Evolutionary conservation across 2,888 invertebrate genomes (phyloP).

Genomic region (Gasteruption jaculator): DNA sequence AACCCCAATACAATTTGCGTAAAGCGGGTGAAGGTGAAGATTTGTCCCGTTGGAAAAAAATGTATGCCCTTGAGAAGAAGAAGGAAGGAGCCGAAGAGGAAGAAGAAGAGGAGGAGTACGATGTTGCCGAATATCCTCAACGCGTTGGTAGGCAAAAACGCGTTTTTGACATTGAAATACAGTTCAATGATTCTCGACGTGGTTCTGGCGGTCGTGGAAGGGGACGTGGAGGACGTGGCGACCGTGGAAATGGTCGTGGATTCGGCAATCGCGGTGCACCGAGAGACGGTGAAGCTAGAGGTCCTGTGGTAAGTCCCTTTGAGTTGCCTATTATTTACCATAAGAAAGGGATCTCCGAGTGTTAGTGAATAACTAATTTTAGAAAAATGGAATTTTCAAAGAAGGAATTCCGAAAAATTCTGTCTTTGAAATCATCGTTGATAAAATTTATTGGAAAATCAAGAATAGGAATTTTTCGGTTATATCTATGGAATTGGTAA

Average conservation of each 20-base stretch:
- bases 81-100: slow-evolving; percentile 66
- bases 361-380: too few relatives aligned
- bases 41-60: slow-evolving; percentile 87
- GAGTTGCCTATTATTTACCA: too few relatives aligned
- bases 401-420: too few relatives aligned
- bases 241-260: slow-evolving; percentile 50
- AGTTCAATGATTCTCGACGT: slow-evolving; percentile 76
- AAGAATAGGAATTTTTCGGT: too few relatives aligned
- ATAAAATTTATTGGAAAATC: too few relatives aligned
- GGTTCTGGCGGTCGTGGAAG: slow-evolving; percentile 65
- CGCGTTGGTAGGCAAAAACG: slow-evolving; percentile 84
- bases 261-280: slow-evolving; percentile 47
- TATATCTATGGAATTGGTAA: too few relatives aligned
- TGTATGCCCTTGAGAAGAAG: slow-evolving; percentile 74
- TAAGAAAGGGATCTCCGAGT: too few relatives aligned
- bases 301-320: slow-evolving; percentile 34
- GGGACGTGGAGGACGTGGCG: slow-evolving; percentile 58
- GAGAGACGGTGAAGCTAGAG: slow-evolving; percentile 48
- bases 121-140: slow-evolving; percentile 72
- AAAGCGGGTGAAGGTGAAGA: slow-evolving; percentile 95
- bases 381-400: too few relatives aligned
- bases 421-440: too few relatives aligned
- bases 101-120: slow-evolving; percentile 68
- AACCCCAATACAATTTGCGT: slow-evolving; percentile 85
- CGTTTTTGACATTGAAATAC: slow-evolving; percentile 81